These are phyloP conservation scores for Dasypus novemcinctus DNA, from an alignment of 2,113 vertebrate species.

Conservation along the genomic window DNA sequence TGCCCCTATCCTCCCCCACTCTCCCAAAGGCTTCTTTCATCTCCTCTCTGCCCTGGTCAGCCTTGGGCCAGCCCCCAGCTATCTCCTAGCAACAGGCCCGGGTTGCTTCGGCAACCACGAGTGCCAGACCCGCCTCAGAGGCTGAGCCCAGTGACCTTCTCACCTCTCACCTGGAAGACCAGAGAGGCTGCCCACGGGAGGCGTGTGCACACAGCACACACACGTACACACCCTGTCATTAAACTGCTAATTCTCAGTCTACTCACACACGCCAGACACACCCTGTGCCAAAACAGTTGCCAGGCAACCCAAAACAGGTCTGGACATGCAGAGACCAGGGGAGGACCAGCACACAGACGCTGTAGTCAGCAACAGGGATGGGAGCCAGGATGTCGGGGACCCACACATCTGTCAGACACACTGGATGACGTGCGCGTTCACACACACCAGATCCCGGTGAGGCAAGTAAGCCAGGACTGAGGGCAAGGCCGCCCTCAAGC, in stretches of 20 bases:
- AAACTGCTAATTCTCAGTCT: slow-evolving; percentile 48
- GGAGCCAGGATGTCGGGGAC: not conserved
- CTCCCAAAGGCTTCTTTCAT: not conserved
- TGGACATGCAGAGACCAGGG: slow-evolving; percentile 12
- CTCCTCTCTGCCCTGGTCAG: slow-evolving; percentile 34
- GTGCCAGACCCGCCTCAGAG: slow-evolving; percentile 39
- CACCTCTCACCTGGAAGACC: slow-evolving; percentile 49
- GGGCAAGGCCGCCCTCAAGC: not conserved
- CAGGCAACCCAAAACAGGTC: slow-evolving; percentile 48
- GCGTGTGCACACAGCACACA: not conserved
- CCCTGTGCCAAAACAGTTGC: slow-evolving; percentile 26
- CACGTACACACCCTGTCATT: slow-evolving; percentile 50
- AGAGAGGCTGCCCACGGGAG: slow-evolving; percentile 6
- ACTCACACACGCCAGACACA: slow-evolving; percentile 39
- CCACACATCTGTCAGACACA: not conserved
- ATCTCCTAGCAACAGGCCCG: slow-evolving; percentile 69
- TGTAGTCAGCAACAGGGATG: not conserved
- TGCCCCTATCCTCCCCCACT: not conserved
- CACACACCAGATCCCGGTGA: not conserved
- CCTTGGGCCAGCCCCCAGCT: slow-evolving; percentile 46
- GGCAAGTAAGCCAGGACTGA: not conserved
- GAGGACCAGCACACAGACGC: not conserved
- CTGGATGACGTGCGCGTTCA: not conserved
- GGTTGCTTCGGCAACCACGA: slow-evolving; percentile 63
- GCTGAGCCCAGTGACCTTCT: slow-evolving; percentile 31